A percentile compares a stretch with the other conserved stretches of the same genome.
These are phyloP conservation scores for Tenebrosternarchus preto DNA, from an alignment of 2,113 vertebrate genomes.

Conservation along the genomic window DNA sequence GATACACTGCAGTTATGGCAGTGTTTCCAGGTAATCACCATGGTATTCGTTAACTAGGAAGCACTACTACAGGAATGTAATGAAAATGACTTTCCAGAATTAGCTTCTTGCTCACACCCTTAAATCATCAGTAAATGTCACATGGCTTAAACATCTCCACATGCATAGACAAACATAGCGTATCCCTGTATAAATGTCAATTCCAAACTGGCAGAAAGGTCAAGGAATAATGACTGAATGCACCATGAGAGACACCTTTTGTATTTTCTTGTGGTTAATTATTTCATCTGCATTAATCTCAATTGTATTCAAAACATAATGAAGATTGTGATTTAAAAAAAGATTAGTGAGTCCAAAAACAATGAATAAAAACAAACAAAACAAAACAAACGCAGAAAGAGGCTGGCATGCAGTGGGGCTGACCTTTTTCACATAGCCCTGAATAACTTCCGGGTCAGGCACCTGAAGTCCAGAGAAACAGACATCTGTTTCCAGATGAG, in stretches of 20 bases:
- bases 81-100: too few relatives aligned
- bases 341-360: background rate
- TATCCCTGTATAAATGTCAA: constrained; percentile 45
- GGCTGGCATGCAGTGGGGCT: constrained; percentile 52
- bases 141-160: constrained; percentile 45
- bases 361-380: background rate
- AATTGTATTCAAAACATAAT: constrained; percentile 2
- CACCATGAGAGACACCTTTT: background rate
- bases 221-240: constrained; percentile 34
- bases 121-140: constrained; percentile 46
- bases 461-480: constrained; percentile 80
- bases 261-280: background rate
- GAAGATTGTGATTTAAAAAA: constrained; percentile 10
- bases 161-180: constrained; percentile 35
- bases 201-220: constrained; percentile 31
- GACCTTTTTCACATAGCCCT: constrained; percentile 90
- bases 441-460: constrained; percentile 82
- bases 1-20: too few relatives aligned
- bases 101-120: background rate
- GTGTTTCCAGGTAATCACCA: too few relatives aligned
- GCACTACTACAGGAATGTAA: too few relatives aligned
- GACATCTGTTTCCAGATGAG: constrained; percentile 83
- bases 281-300: constrained; percentile 5
- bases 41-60: too few relatives aligned
- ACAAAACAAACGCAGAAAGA: background rate